Base-by-base conservation (phyloP, 2,113 vertebrate genomes). In the Phodopus roborovskii region DNA sequence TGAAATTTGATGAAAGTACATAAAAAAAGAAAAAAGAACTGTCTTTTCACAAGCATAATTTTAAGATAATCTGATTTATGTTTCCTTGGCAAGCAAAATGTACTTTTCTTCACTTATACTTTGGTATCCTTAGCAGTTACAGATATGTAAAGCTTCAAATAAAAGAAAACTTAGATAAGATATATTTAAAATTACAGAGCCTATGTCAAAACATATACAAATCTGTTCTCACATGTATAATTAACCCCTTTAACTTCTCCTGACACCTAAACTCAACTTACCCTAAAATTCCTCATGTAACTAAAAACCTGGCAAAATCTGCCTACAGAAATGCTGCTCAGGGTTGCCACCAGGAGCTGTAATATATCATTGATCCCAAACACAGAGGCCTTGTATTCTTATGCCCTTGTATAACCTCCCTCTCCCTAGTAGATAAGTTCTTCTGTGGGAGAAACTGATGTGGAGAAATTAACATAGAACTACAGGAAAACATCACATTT, bases 371-470 rank as follows among this genome's bases (percentile, higher is more conserved):
- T 42, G 39, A 2, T 74, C 28, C 36, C 56, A 48, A 7, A 20
- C 20, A 56, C 64, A 56, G 10, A 7, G 17, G 0, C 13, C 17
- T 70, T 28, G 2, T 3, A 1, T 7, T 50, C 6, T 8, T 16
- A 7, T 9, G 16, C 3, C 62, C 62, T 71, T 5, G 5, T n/a
- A 4, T 26, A 7, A 28, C 45, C 45, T 45, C 45, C 45, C 45
- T 50, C 36, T n/a, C 39, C 22, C 56, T 0, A 3, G 0, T 8
- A 56, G 16, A 13, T 22, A 68, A 33, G 39, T 50, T 58, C 39
- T 58, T 13, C 36, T 86, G 0, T 19, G 42, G 71, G 83, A 75
- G 64, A 26, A 48, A 66, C 19, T 73, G 48, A 48, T 48, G 7
- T 28, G 22, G 17, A 30, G 17, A 7, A 39, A 48, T 16, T 79